A percentile compares a stretch with the other conserved stretches of the same genome.
Conservation (phyloP, 2,113 vertebrate genomes). For the Siniperca knerii region DNA sequence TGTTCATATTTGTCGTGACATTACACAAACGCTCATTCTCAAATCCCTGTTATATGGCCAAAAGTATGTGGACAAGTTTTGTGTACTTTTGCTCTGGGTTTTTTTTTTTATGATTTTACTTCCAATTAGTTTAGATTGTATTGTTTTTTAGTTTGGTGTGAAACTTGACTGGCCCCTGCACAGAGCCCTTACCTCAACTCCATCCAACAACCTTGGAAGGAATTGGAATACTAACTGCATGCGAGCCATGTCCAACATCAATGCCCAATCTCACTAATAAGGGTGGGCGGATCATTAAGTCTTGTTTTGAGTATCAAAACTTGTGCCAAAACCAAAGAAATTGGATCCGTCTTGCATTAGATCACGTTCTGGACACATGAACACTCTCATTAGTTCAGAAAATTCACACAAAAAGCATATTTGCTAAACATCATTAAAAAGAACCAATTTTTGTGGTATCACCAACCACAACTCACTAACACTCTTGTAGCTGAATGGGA, state of each 20-base stretch:
- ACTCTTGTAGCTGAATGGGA: background rate
- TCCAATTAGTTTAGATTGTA: too few relatives aligned
- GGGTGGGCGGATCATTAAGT: background rate
- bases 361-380: background rate
- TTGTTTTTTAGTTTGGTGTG: background rate
- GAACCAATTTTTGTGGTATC: background rate
- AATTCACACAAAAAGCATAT: background rate
- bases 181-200: background rate
- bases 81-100: background rate
- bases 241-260: background rate
- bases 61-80: background rate
- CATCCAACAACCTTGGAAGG: background rate
- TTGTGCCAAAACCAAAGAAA: too few relatives aligned
- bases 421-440: too few relatives aligned
- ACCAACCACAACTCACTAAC: background rate
- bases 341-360: background rate
- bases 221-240: background rate
- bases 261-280: background rate
- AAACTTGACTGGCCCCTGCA: background rate
- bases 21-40: background rate
- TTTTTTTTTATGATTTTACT: background rate
- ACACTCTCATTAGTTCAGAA: background rate
- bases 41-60: background rate
- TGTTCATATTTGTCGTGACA: slow-evolving; percentile 20
- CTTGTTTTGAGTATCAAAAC: background rate